A percentile compares a stretch with the other conserved stretches of the same genome.
Evolutionary conservation across 2,113 vertebrate genomes (phyloP).

Genomic region (Grallaria varia): DNA sequence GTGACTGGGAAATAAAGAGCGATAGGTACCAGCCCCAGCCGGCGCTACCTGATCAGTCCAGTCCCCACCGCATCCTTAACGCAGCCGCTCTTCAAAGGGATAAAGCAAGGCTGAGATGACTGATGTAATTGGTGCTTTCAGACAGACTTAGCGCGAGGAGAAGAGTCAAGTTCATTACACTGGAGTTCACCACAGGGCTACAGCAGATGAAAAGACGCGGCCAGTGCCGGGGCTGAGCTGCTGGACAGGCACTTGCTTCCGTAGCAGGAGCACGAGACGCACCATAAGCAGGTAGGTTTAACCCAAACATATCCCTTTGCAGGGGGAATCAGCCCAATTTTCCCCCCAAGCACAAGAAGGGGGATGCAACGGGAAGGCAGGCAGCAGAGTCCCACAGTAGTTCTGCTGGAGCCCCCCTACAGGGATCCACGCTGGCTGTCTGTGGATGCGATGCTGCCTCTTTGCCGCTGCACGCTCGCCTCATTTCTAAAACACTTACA

Average conservation of each 20-base stretch:
- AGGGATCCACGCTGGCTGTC: constrained; percentile 26
- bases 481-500: constrained; percentile 47
- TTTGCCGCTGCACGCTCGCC: constrained; percentile 8
- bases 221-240: fast-evolving
- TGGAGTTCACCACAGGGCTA: neutral
- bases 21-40: neutral
- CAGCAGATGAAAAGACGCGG: fast-evolving
- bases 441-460: constrained; percentile 34
- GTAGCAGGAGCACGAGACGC: neutral
- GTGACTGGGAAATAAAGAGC: neutral
- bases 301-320: neutral
- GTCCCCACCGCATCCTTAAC: neutral
- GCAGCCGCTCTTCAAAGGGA: neutral
- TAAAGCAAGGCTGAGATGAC: neutral
- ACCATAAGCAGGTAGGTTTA: fast-evolving
- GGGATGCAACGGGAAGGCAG: neutral
- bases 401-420: neutral
- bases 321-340: neutral
- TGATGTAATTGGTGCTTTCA: neutral
- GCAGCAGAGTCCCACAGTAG: neutral
- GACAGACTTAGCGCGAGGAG: neutral
- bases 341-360: fast-evolving
- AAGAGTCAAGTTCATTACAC: neutral
- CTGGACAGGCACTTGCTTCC: fast-evolving
- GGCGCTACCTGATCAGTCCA: neutral